Percentiles rank a stretch among this genome's conserved stretches.
phyloP scores from a whole-genome alignment of 2,113 vertebrate genomes.

The Mionectes macconnelli region DNA sequence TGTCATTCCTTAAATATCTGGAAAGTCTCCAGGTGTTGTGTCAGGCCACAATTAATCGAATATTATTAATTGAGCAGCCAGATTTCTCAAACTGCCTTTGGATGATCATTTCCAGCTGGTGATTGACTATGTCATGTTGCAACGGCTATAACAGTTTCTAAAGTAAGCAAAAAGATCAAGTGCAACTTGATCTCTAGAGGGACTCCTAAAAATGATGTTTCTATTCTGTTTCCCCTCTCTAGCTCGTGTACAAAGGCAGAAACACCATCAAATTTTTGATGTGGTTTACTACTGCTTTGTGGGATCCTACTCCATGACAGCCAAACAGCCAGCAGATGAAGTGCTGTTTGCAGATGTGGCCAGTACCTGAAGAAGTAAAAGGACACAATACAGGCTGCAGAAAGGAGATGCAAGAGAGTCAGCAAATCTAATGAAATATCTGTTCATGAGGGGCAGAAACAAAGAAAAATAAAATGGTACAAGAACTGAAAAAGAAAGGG shows the following conservation, averaged over 20 bases:
- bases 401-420: not conserved
- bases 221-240: not conserved
- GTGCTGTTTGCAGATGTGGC: not conserved
- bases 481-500: not conserved
- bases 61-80: not conserved
- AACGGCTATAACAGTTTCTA: not conserved
- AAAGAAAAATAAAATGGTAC: not conserved
- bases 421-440: not conserved
- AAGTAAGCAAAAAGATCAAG: not conserved
- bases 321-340: not conserved
- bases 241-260: not conserved
- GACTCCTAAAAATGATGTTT: not conserved
- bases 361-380: not conserved
- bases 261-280: not conserved
- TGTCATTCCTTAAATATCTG: not conserved
- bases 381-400: not conserved
- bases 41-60: not conserved
- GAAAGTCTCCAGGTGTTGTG: not conserved
- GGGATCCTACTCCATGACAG: not conserved
- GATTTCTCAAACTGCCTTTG: not conserved
- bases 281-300: fast-evolving
- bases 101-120: not conserved
- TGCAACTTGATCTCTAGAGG: not conserved
- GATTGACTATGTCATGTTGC: fast-evolving
- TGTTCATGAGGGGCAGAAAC: not conserved